Base-by-base conservation (phyloP, 2,797 vertebrate genomes). In the Urocyon cinereoargenteus region DNA sequence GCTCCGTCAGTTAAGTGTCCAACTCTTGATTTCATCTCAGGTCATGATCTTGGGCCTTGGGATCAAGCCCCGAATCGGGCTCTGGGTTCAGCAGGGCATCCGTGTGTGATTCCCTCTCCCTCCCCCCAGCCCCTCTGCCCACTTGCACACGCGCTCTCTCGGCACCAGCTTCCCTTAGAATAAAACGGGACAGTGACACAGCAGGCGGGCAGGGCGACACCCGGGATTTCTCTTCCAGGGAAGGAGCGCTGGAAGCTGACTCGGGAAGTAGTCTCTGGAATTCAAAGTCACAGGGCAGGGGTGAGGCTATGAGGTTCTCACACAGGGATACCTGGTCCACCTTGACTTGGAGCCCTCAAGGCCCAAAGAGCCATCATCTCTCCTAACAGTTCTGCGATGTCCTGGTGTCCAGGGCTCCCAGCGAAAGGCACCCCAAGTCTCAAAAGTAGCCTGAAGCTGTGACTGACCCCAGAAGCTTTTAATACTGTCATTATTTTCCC, bases 281-380 rank as follows among this genome's bases (percentile, higher is more conserved):
- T 59, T 70, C 7, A 64, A 51, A 75, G 31, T 51, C 22, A 26
- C 6, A 64, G 19, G 19, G 31, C 21, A 89, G 6, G 11, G 36
- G 40, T 36, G 40, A 59, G 16, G 6, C 72, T 3, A 5, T 40
- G 34, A 13, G 5, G 66, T 79, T 70, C 36, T 3, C 19, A 55
- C 6, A 40, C n/a, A 53, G 6, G 5, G 1, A 36, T 49, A 14
- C 11, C 11, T 2, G 21, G 2, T 91, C 24, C 16, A 15, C 9
- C 40, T 91, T 31, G 24, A 61, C 21, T 31, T 79, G 28, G n/a
- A 55, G 62, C 18, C 49, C 6, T 45, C 3, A 70, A 45, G 45
- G 1, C 0, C 3, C 1, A n/a, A 64, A 70, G 15, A 53, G 4
- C 2, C 12, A 45, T 3, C 13, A 10, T 87, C 22, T 16, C 24